Base-by-base conservation (phyloP, 2,797 vertebrate genomes). In the Eulemur mongoz region DNA sequence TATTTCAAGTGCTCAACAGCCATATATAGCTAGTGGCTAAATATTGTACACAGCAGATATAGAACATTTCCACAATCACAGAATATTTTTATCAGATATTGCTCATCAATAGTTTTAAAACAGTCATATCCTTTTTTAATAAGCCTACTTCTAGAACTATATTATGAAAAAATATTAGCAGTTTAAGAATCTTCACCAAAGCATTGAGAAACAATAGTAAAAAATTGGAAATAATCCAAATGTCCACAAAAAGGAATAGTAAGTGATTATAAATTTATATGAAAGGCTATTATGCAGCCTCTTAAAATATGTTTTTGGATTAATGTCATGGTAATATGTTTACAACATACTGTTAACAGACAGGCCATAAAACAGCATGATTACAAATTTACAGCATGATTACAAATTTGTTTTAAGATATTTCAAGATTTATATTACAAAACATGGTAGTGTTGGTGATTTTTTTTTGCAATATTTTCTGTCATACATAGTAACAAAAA, bases 381-480 rank as follows among this genome's bases (percentile, higher is more conserved):
- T 17, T 75, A 82, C 18, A 17, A 15, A 54, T 70, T 90, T 52
- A 70, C 7, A 61, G 45, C n/a, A 86, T 81, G 32, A 87, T 63
- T 87, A 63, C 32, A 84, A 83, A 65, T 96, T 90, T 92, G 1
- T 48, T 92, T 85, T 88, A 80, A 91, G 85, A 45, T 81, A 80
- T 80, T 92, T 92, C 20, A 86, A 85, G 88, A 40, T 94, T 81
- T 63, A 76, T 50, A 30, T 93, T 78, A 54, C 4, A 82, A 70
- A 93, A 8, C 43, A 13, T 67, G 22, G 7, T n/a, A 65, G 22
- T 75, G 1, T 92, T 83, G 23, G 18, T 80, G 67, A 17, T 72
- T 84, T 84, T 61, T 80, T 82, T 91, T 87, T 30, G 18, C 50
- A 67, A 2, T 57, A 65, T 78, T 94, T 96, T 80, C 78, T 85